Evolutionary conservation across 2,113 vertebrate species (phyloP), one percentile per base, ranked within the genome.

Genomic region (Epinephelus moara): DNA sequence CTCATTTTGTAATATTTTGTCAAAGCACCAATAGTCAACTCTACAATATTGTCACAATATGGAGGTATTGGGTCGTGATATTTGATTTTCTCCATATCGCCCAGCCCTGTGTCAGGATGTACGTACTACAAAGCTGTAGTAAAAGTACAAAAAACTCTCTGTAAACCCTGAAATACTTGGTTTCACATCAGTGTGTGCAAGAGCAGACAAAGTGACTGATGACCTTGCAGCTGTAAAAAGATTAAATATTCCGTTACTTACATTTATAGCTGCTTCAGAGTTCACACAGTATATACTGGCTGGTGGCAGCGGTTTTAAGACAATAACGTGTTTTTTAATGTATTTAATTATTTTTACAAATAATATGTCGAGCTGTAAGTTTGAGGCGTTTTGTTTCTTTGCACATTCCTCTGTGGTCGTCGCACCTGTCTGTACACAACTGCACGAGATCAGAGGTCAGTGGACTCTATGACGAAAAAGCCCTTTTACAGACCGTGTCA

Each of bases 271-370:
- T 85, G 89, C 59, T 27, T 55, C 56, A 50, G 50, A 27, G 45
- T 42, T 57, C 3, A 19, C 61, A 57, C 25, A 61, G 23, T 70
- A 25, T 17, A 13, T 40, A 49, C 49, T 56, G 69, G 73, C 79
- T 86, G 80, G 68, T 81, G 75, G 85, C 76, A 55, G 82, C 75
- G 30, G 63, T 73, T 78, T 90, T 89, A 90, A 90, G 84, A 90
- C 86, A 86, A 52, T 47, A 40, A 40, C 1, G 57, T 63, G 11
- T 42, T 81, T 77, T 50, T 23, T 37, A 19, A 9, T 25, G 53
- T 15, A 23, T 77, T 37, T 72, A 1, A 63, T 57, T 19, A 12
- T n/a, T 47, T 80, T 33, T 18, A 75, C 7, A 87, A 78, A 64
- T 23, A 21, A 30, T 62, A 30, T 7, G 5, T 21, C 1, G 8